Base-by-base conservation (phyloP, 2,797 vertebrate species). In the Cossypha caffra region DNA sequence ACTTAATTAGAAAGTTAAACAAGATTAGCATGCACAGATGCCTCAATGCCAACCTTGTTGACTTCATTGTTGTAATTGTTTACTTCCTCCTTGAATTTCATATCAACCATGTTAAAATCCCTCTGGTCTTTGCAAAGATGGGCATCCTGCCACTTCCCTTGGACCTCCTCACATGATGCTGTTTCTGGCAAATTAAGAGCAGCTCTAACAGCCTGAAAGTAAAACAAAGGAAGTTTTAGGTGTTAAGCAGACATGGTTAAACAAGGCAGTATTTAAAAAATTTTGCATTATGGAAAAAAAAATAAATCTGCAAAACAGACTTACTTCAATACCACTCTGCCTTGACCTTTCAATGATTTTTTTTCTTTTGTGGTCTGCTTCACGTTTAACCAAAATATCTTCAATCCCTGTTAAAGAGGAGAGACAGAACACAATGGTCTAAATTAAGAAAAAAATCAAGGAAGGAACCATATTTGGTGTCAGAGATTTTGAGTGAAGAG, bases 71-170 rank as follows among this genome's bases (percentile, higher is more conserved):
- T 99, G 91, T 99, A 98, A 92, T 97, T 98, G 97, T 99, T 99
- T 82, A 99, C 99, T 97, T 98, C 98, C 95, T 99, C 99, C 96
- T 99, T 99, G 97, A 99, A 99, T 97, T 99, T 99, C 97, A 99
- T 96, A 97, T 99, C 99, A 20, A 99, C 98, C 98, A 98, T 98
- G 97, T 98, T 99, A 96, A 99, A 99, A 96, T 99, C 99, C 89
- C 98, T 98, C 97, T 99, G 99, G 98, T 99, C 99, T 59, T 98
- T 98, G 97, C 97, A 98, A 91, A 99, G 98, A 97, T 99, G 99
- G 78, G 99, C 99, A 64, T 99, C 98, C 96, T 99, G 98, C 99
- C 99, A 99, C 79, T 98, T 98, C 52, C 97, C 98, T 91, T 85
- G 98, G 47, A 98, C 97, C 73, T 99, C 99, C 5, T 97, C 98